phyloP scores from a whole-genome alignment of 2,113 vertebrate species.

The Silurus meridionalis region DNA sequence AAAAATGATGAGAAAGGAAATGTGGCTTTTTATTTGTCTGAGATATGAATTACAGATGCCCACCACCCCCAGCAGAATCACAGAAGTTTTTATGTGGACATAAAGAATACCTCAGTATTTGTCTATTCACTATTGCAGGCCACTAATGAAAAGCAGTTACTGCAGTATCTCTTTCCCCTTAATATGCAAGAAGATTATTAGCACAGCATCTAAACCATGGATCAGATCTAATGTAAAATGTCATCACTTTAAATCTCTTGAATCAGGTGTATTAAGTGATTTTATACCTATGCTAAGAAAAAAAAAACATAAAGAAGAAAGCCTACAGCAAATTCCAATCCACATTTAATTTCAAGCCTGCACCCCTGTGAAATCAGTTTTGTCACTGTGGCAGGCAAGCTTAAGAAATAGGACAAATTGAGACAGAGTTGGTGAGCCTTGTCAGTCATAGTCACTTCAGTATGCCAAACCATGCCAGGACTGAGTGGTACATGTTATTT shows the following conservation, averaged over 20 bases:
- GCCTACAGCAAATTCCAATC: slow-evolving; percentile 51
- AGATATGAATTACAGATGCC: slow-evolving; percentile 5
- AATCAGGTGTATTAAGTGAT: slow-evolving; percentile 68
- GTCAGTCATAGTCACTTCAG: slow-evolving; percentile 21
- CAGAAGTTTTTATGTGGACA: not conserved
- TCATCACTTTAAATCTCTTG: slow-evolving; percentile 61
- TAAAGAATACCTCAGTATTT: not conserved
- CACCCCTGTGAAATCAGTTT: slow-evolving; percentile 56
- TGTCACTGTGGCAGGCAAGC: slow-evolving; percentile 52
- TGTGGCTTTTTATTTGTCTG: not conserved
- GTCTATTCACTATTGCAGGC: not conserved
- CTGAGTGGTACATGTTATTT: not conserved
- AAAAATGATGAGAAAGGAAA: slow-evolving; percentile 25
- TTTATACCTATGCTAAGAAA: slow-evolving; percentile 55
- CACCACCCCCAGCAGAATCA: not conserved
- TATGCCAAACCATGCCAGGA: slow-evolving; percentile 2
- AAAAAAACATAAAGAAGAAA: slow-evolving; percentile 44
- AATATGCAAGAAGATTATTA: slow-evolving; percentile 62
- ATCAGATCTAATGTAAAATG: slow-evolving; percentile 67
- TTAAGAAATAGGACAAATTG: slow-evolving; percentile 54
- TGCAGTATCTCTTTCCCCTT: slow-evolving; percentile 42
- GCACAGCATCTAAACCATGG: slow-evolving; percentile 65
- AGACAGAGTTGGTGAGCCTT: slow-evolving; percentile 31
- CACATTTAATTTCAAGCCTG: slow-evolving; percentile 52
- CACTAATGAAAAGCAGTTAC: slow-evolving; percentile 47